phyloP scores from a whole-genome alignment of 2,113 vertebrate species.

The Hystrix cristata region DNA sequence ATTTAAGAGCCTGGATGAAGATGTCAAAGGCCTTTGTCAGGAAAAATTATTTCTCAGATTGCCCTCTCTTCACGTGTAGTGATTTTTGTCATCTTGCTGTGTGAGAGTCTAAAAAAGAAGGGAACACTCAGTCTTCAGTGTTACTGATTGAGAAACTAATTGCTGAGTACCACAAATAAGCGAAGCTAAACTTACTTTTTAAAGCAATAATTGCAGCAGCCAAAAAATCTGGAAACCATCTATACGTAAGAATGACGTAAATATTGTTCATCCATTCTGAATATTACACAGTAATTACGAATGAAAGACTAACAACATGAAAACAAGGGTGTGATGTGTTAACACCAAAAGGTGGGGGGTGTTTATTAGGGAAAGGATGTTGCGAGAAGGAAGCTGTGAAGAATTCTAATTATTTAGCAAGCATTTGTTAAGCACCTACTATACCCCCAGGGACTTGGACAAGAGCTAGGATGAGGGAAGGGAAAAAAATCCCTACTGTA shows the following conservation, averaged over 20 bases:
- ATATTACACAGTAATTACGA: not conserved
- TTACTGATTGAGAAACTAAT: not conserved
- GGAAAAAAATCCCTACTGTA: not conserved
- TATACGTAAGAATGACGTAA: not conserved
- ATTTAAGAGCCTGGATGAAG: not conserved
- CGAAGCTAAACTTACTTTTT: slow-evolving; percentile 23
- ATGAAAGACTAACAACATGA: not conserved
- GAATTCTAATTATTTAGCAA: not conserved
- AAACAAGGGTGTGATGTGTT: not conserved
- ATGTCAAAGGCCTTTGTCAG: not conserved
- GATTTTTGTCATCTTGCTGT: not conserved
- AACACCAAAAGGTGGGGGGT: not conserved
- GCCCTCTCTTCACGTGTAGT: not conserved
- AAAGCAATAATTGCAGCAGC: not conserved
- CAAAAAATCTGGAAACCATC: not conserved
- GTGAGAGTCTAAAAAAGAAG: not conserved
- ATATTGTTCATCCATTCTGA: not conserved
- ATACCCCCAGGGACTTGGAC: not conserved
- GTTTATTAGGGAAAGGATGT: not conserved
- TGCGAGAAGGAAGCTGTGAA: not conserved
- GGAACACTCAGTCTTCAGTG: not conserved
- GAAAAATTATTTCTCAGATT: slow-evolving; percentile 12
- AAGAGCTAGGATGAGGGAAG: not conserved
- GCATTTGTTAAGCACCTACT: not conserved
- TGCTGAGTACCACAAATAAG: not conserved